A percentile compares a stretch with the other conserved stretches of the same genome.
phyloP scores from a whole-genome alignment of 2,888 invertebrate species.

The Spodoptera littoralis region DNA sequence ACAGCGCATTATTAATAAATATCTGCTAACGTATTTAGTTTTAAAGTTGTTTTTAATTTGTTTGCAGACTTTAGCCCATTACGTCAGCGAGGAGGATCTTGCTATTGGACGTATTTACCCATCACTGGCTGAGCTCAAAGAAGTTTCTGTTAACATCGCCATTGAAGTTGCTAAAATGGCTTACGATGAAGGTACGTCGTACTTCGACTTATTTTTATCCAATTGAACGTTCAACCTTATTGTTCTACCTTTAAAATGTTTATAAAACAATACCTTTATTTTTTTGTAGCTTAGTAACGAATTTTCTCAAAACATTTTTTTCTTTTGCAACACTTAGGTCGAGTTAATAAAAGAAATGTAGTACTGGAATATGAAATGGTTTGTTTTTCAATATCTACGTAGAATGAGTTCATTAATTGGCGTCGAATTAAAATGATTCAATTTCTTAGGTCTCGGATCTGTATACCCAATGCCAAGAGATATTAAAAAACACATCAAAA shows the following conservation, averaged over 20 bases:
- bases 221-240: conserved; percentile 78
- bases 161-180: conserved; percentile 95
- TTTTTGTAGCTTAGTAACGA: background rate
- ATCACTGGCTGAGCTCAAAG: conserved; percentile 93
- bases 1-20: too few species aligned
- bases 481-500: conserved; percentile 83
- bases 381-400: conserved; percentile 26
- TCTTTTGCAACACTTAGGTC: conserved; percentile 32
- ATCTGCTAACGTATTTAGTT: background rate
- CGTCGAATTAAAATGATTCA: conserved; percentile 7
- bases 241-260: background rate
- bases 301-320: conserved; percentile 26
- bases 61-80: conserved; percentile 93
- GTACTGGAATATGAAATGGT: conserved; percentile 9
- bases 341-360: conserved; percentile 11
- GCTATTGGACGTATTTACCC: conserved; percentile 97
- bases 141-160: conserved; percentile 97
- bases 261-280: background rate
- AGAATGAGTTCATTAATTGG: conserved; percentile 35
- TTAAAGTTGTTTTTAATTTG: conserved; percentile 15
- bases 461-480: conserved; percentile 89
- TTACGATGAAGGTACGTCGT: conserved; percentile 93
- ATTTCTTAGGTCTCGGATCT: conserved; percentile 84
- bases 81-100: conserved; percentile 95
- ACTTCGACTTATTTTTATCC: too few species aligned